phyloP scores from a whole-genome alignment of 2,113 vertebrate genomes.

The Patagioenas fasciata region DNA sequence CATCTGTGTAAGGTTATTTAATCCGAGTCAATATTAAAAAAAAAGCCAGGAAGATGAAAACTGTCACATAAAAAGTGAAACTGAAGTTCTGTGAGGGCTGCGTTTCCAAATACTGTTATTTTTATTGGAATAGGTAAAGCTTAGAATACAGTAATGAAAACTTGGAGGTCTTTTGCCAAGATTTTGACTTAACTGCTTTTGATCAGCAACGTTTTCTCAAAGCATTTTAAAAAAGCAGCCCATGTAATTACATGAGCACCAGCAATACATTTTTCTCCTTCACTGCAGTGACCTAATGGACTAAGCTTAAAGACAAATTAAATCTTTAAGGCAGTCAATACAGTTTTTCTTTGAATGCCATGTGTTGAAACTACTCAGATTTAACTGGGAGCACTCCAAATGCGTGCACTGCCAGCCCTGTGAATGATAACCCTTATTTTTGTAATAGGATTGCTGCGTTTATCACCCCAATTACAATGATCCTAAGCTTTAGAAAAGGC shows the following conservation, averaged over 20 bases:
- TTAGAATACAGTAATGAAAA: constrained; percentile 24
- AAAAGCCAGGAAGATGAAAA: constrained; percentile 16
- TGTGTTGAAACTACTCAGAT: background rate
- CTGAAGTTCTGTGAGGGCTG: background rate
- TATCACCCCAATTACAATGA: background rate
- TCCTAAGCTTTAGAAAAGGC: background rate
- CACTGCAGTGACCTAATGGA: background rate
- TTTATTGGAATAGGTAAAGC: constrained; percentile 30
- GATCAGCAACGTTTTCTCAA: background rate
- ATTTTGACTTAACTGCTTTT: constrained; percentile 29
- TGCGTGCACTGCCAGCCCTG: background rate
- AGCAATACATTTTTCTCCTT: background rate
- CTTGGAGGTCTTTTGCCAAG: background rate
- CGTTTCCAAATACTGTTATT: constrained; percentile 14
- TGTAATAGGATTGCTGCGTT: background rate
- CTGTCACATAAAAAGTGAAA: constrained; percentile 35
- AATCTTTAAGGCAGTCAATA: background rate
- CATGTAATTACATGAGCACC: background rate
- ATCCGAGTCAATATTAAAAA: constrained; percentile 17
- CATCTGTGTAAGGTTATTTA: constrained; percentile 19
- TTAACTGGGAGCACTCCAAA: background rate
- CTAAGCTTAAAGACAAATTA: background rate
- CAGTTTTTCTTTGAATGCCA: background rate
- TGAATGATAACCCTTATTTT: background rate
- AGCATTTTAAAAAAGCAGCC: background rate